These are phyloP conservation scores for Oenanthe oenanthe DNA, from an alignment of 2,113 vertebrate species.

Conservation along the genomic window DNA sequence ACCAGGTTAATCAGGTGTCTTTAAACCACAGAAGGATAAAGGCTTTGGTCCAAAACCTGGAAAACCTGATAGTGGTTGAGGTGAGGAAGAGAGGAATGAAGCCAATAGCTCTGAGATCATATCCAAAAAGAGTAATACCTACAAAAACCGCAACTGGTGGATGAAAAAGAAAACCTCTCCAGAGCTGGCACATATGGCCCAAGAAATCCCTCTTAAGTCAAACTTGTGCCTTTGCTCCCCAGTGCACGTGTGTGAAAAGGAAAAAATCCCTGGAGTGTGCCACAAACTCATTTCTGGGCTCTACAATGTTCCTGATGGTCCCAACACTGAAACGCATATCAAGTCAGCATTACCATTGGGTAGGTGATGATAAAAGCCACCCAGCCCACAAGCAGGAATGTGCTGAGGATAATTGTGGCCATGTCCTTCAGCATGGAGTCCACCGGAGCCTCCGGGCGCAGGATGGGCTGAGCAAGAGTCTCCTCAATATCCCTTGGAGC, in stretches of 20 bases:
- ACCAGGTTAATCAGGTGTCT: neutral
- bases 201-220: neutral
- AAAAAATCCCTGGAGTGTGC: neutral
- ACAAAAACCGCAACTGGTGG: neutral
- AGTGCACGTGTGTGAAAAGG: neutral
- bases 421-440: conserved; percentile 96
- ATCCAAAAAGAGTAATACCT: neutral
- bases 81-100: neutral
- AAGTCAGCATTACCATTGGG: conserved; percentile 82
- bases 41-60: neutral
- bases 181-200: neutral
- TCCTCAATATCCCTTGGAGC: conserved; percentile 83
- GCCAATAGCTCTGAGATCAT: neutral
- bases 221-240: neutral
- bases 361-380: conserved; percentile 96
- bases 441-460: conserved; percentile 83
- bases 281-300: neutral
- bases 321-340: neutral
- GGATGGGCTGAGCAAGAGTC: conserved; percentile 52
- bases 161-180: neutral
- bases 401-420: conserved; percentile 95
- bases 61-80: neutral
- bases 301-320: neutral
- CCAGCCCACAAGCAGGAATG: conserved; percentile 95
- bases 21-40: neutral